Conservation (phyloP, 2,113 vertebrate species). For the Grammomys dolichurus region DNA sequence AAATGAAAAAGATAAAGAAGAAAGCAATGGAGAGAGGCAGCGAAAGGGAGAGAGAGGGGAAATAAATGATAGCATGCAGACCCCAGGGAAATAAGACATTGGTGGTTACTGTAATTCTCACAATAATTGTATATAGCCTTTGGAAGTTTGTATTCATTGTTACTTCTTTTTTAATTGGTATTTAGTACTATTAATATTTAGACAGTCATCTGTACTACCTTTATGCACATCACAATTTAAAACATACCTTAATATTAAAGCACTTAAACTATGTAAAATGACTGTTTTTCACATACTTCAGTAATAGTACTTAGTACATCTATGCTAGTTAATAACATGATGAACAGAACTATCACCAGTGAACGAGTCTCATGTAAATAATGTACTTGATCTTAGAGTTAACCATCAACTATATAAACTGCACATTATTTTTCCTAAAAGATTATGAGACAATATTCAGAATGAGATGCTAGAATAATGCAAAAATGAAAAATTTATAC, state of each 20-base stretch:
- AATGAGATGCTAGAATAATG: not conserved
- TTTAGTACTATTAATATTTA: not conserved
- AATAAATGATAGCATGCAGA: too few species aligned
- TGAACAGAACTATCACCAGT: not conserved
- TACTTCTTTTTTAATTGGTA: not conserved
- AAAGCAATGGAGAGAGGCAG: not conserved
- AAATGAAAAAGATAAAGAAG: not conserved
- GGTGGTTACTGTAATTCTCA: not conserved
- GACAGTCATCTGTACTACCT: not conserved
- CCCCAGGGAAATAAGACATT: not conserved
- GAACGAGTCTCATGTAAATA: not conserved
- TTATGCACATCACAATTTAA: not conserved
- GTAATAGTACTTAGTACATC: not conserved
- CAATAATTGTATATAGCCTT: not conserved
- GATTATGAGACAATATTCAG: not conserved
- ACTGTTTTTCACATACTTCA: not conserved
- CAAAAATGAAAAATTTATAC: not conserved
- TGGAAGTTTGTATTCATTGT: not conserved
- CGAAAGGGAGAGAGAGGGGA: too few species aligned
- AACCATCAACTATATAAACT: not conserved
- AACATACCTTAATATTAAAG: conserved; percentile 12
- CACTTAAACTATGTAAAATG: not conserved
- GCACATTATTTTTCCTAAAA: not conserved
- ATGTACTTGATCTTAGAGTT: not conserved
- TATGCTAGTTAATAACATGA: not conserved